These are phyloP conservation scores for Anguilla anguilla DNA, from an alignment of 2,797 vertebrate species.

Conservation along the genomic window DNA sequence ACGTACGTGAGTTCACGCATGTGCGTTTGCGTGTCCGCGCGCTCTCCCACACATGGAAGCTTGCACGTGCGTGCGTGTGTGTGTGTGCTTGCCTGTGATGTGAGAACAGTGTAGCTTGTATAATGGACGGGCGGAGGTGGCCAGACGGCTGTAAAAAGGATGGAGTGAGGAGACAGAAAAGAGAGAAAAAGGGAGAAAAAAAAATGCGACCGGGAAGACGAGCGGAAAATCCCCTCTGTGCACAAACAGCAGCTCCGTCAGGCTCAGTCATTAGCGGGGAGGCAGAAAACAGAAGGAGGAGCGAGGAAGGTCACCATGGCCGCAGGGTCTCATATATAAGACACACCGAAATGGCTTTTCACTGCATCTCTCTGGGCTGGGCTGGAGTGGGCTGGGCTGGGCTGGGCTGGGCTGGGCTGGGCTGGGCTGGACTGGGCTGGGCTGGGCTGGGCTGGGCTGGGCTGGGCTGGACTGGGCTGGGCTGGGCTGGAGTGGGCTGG, in stretches of 20 bases:
- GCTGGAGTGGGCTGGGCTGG: background rate
- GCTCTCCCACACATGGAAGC: background rate
- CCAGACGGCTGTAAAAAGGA: constrained; percentile 18
- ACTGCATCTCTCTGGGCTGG: background rate
- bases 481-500: background rate
- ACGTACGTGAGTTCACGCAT: background rate
- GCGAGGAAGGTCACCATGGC: constrained; percentile 41
- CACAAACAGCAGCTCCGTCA: constrained; percentile 42
- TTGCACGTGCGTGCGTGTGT: background rate
- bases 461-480: background rate
- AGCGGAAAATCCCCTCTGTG: constrained; percentile 40
- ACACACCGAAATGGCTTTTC: background rate
- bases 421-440: background rate
- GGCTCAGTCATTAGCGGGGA: constrained; percentile 49
- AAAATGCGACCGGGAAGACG: background rate
- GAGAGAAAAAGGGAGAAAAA: background rate
- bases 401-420: background rate
- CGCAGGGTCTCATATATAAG: constrained; percentile 19
- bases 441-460: background rate
- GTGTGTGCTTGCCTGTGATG: background rate
- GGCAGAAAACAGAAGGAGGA: constrained; percentile 44
- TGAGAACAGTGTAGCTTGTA: background rate
- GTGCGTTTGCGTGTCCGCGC: background rate
- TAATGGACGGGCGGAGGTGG: background rate
- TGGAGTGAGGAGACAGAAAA: background rate